Conservation (phyloP, 2,113 vertebrate species). For the Xyliphius kryptos region DNA sequence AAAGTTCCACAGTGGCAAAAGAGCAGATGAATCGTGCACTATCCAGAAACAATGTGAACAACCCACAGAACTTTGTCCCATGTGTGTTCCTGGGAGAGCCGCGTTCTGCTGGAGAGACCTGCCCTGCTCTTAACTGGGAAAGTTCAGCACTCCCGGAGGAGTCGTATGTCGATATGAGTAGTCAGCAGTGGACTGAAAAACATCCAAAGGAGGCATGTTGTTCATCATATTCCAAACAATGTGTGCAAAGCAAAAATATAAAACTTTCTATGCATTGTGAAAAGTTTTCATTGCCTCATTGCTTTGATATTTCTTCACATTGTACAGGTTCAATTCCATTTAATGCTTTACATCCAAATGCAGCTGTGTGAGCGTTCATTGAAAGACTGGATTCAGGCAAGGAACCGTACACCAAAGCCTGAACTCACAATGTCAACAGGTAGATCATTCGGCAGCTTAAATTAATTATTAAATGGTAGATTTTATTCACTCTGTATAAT, state of each 20-base stretch:
- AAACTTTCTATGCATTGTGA: too few species aligned
- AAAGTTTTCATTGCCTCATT: too few species aligned
- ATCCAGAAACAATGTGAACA: conserved; percentile 51
- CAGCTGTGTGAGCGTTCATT: conserved; percentile 88
- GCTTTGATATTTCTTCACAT: too few species aligned
- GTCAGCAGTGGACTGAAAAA: conserved; percentile 48
- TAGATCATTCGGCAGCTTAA: too few species aligned
- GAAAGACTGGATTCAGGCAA: conserved; percentile 87
- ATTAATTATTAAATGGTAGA: too few species aligned
- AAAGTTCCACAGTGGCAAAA: conserved; percentile 27
- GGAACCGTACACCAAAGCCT: conserved; percentile 60
- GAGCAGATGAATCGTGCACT: conserved; percentile 42
- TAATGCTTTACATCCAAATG: conserved; percentile 98
- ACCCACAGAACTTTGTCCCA: conserved; percentile 61
- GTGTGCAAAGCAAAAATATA: too few species aligned
- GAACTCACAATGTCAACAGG: conserved; percentile 37
- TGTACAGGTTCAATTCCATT: conserved; percentile 80
- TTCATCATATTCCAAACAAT: background rate
- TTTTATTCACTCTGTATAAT: too few species aligned
- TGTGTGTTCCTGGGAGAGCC: conserved; percentile 63
- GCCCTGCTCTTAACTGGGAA: conserved; percentile 53
- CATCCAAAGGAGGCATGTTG: conserved; percentile 51
- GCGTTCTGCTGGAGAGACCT: conserved; percentile 31
- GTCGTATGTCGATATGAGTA: conserved; percentile 45
- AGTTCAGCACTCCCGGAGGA: conserved; percentile 48